Evolutionary conservation across 2,797 vertebrate species (phyloP).

Genomic region (Myripristis jacobus): DNA sequence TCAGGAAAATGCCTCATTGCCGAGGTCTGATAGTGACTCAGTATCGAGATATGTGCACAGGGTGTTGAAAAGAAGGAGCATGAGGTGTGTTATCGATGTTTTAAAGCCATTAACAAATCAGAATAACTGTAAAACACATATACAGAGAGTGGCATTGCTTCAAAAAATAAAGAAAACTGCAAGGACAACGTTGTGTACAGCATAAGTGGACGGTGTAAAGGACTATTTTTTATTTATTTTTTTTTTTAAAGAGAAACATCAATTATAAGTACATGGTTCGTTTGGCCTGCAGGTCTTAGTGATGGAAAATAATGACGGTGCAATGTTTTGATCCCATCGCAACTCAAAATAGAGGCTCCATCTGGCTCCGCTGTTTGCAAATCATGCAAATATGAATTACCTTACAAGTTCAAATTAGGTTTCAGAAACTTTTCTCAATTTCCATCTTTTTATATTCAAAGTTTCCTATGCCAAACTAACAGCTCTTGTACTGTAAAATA

Average conservation of each 20-base stretch:
- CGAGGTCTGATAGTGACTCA: neutral
- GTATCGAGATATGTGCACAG: neutral
- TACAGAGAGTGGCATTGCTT: too few species aligned
- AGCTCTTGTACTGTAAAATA: too few species aligned
- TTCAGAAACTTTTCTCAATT: slow-evolving; percentile 47
- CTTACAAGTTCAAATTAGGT: slow-evolving; percentile 49
- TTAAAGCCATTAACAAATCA: too few species aligned
- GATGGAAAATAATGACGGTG: slow-evolving; percentile 49
- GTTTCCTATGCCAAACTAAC: neutral
- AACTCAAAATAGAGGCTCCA: slow-evolving; percentile 50
- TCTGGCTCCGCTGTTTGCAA: slow-evolving; percentile 52
- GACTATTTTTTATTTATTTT: too few species aligned
- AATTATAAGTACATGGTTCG: neutral
- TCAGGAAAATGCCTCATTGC: neutral
- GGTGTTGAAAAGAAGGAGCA: neutral
- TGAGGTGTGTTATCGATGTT: too few species aligned
- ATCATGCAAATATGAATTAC: slow-evolving; percentile 36
- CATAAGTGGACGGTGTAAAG: neutral
- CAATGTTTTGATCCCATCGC: slow-evolving; percentile 50
- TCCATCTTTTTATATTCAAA: slow-evolving; percentile 10
- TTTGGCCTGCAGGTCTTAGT: slow-evolving; percentile 16
- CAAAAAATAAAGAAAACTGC: too few species aligned
- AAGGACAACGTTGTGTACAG: too few species aligned
- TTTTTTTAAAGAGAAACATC: neutral
- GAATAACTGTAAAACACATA: too few species aligned